Evolutionary conservation across 2,888 invertebrate genomes (phyloP).

Genomic region (Diploptera punctata): DNA sequence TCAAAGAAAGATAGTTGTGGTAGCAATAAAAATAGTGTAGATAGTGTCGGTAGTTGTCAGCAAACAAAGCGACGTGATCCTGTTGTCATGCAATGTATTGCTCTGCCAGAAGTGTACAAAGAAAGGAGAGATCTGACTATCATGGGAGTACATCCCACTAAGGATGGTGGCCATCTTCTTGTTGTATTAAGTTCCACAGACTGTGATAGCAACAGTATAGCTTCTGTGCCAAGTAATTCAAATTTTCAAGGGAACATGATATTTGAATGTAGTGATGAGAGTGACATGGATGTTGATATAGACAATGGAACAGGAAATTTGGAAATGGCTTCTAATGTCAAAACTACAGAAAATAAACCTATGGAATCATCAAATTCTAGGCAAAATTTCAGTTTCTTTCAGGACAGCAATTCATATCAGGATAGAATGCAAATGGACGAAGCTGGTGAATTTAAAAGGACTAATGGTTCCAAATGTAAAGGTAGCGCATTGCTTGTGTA

Average conservation of each 20-base stretch:
- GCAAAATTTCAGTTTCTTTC: conserved; percentile 27
- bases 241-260: background rate
- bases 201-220: conserved; percentile 43
- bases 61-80: conserved; percentile 47
- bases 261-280: conserved; percentile 50
- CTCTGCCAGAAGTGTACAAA: conserved; percentile 60
- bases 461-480: background rate
- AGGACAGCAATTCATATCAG: background rate
- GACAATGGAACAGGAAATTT: conserved; percentile 11
- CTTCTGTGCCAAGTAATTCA: background rate
- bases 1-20: conserved; percentile 34
- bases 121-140: conserved; percentile 61
- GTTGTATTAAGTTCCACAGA: conserved; percentile 61
- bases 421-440: background rate
- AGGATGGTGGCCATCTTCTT: conserved; percentile 71
- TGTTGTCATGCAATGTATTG: conserved; percentile 64
- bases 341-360: background rate
- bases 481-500: conserved; percentile 61
- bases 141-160: conserved; percentile 70
- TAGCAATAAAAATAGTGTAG: conserved; percentile 24
- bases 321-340: background rate
- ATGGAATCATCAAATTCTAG: background rate
- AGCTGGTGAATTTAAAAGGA: conserved; percentile 6
- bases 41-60: background rate
- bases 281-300: conserved; percentile 59